These are phyloP conservation scores for Malurus melanocephalus DNA, from an alignment of 2,113 vertebrate genomes.

Conservation along the genomic window DNA sequence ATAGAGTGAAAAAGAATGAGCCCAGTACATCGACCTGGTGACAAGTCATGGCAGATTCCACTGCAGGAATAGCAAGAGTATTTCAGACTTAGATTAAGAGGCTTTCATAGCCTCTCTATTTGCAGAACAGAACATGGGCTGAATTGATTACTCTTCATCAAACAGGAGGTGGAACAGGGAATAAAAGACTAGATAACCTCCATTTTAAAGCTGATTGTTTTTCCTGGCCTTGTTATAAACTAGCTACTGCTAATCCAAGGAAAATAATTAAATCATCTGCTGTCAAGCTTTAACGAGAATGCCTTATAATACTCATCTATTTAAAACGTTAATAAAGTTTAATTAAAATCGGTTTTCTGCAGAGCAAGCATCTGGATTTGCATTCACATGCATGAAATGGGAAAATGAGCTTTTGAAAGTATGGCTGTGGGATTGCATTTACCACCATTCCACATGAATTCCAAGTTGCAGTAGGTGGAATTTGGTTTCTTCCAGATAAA, in stretches of 20 bases:
- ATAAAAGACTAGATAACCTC: neutral
- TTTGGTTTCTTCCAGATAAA: neutral
- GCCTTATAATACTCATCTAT: neutral
- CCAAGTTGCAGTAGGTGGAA: neutral
- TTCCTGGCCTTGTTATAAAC: neutral
- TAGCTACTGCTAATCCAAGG: neutral
- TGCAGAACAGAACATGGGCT: neutral
- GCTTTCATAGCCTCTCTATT: neutral
- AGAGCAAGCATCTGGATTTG: neutral
- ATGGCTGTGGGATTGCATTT: neutral
- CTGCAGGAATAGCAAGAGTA: neutral
- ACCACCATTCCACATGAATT: neutral
- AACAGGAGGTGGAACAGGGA: neutral
- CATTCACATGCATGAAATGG: accelerated
- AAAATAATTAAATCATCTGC: neutral
- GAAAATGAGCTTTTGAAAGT: neutral
- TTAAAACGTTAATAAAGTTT: neutral
- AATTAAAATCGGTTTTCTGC: neutral
- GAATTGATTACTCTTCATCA: neutral
- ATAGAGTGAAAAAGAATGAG: neutral
- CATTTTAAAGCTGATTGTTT: neutral
- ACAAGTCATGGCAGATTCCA: neutral
- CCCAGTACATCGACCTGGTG: neutral
- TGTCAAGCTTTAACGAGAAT: neutral
- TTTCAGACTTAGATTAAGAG: neutral